These are phyloP conservation scores for Scleropages formosus DNA, from an alignment of 2,797 vertebrate species.

Conservation along the genomic window DNA sequence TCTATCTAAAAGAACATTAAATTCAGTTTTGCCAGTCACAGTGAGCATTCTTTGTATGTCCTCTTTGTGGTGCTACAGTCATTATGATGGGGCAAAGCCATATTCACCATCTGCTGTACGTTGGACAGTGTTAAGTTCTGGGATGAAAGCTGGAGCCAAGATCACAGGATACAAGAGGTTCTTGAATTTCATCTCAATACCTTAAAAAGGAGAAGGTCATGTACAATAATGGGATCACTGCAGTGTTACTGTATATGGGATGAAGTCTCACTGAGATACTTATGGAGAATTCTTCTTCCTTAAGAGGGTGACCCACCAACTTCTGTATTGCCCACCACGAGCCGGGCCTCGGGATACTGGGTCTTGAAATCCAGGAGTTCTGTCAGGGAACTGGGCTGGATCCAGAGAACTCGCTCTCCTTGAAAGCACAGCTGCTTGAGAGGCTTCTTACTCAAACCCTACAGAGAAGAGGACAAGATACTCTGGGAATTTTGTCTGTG, in stretches of 20 bases:
- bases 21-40: no score
- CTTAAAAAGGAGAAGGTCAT: conserved; percentile 56
- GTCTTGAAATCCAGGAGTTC: conserved; percentile 80
- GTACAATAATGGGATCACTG: background rate
- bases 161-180: conserved; percentile 85
- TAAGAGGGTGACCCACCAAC: conserved; percentile 76
- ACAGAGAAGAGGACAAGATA: background rate
- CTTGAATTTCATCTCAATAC: conserved; percentile 93
- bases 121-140: conserved; percentile 77
- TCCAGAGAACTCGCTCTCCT: conserved; percentile 77
- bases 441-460: conserved; percentile 61
- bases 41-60: no score
- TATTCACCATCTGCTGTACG: conserved; percentile 74
- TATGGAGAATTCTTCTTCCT: background rate
- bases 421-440: conserved; percentile 69
- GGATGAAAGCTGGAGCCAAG: conserved; percentile 79
- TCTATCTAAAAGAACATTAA: no score
- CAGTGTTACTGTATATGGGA: background rate
- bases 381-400: conserved; percentile 75
- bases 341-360: conserved; percentile 72
- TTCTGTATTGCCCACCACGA: conserved; percentile 96
- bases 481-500: background rate
- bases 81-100: background rate
- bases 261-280: background rate
- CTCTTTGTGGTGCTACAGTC: background rate